These are phyloP conservation scores for Pristionchus maxplancki DNA, from an alignment of 2,888 invertebrate genomes.

Conservation along the genomic window DNA sequence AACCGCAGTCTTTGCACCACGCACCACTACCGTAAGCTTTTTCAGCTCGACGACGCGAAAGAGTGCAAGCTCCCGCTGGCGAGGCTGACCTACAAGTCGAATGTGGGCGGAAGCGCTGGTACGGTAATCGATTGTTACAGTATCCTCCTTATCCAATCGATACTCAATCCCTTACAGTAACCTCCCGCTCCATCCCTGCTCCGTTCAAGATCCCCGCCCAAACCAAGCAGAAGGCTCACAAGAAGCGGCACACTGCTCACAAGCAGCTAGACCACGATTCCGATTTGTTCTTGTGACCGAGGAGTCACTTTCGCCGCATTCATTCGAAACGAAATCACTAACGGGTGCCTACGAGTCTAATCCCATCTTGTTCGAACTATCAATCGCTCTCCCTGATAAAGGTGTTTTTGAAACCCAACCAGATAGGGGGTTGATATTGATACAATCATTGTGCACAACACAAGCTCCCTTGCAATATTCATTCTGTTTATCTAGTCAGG, in stretches of 20 bases:
- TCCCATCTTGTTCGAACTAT: not conserved
- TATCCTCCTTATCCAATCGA: not conserved
- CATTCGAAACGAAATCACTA: not conserved
- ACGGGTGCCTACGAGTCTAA: conserved; percentile 6
- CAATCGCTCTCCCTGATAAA: conserved; percentile 3
- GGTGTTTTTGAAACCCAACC: not conserved
- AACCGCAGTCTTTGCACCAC: not conserved
- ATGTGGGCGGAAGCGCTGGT: not conserved
- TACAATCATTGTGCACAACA: not conserved
- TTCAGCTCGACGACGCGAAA: conserved; percentile 3
- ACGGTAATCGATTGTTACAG: not conserved
- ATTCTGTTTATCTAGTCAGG: conserved; percentile 38
- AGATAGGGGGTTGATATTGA: not conserved
- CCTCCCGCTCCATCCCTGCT: not conserved
- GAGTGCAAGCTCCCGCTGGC: conserved; percentile 44
- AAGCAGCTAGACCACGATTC: conserved; percentile 26
- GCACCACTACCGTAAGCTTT: not conserved
- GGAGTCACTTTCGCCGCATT: not conserved
- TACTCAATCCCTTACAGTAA: not conserved
- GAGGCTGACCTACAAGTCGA: not conserved
- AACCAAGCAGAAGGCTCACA: not conserved
- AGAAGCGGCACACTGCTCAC: conserved; percentile 44
- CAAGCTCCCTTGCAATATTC: not conserved
- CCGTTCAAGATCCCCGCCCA: conserved; percentile 28
- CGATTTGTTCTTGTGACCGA: conserved; percentile 37